Base-by-base conservation (phyloP, 2,113 vertebrate species). In the Colius striatus region DNA sequence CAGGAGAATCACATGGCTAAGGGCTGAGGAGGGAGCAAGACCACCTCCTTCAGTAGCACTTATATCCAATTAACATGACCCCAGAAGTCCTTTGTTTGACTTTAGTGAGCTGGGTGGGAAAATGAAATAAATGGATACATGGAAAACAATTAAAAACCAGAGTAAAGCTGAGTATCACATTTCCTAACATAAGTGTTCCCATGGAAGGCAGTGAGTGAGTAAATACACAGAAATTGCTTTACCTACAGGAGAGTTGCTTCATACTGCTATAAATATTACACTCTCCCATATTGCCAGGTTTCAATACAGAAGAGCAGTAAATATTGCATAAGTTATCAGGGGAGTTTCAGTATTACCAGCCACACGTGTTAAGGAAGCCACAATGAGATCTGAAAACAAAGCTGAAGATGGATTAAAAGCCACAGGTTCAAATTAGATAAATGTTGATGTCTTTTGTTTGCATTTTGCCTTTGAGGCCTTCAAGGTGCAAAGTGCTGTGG, bases 221-320 rank as follows among this genome's bases (percentile, higher is more conserved):
- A 84, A 93, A 93, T 78, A 89, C 86, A 81, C 3, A 83, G 68
- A 62, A 94, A 87, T 70, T 81, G 65, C 77, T 94, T 81, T 93
- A 79, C 68, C 63, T 94, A 45, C 87, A 74, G 51, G 30, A 87
- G 61, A 67, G 53, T 14, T 14, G 68, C 63, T 62, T 89, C 45
- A 12, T 54, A 32, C 16, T 74, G 80, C 72, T 88, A 73, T 68
- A 72, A 92, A 85, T 88, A 60, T 13, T 74, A 16, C 20, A 43
- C 60, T 32, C 60, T 84, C 58, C 73, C 70, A 58, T 47, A 62
- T 53, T 87, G 45, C 71, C 54, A 82, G 55, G 32, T 73, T 90
- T 75, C 75, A 45, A 5, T 13, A 16, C 26, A 53, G 53, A 77
- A 81, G 84, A 36, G 30, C 8, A 84, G 41, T 36, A 94, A 93